These are phyloP conservation scores for Gymnorhina tibicen DNA, from an alignment of 2,113 vertebrate species.

Conservation along the genomic window DNA sequence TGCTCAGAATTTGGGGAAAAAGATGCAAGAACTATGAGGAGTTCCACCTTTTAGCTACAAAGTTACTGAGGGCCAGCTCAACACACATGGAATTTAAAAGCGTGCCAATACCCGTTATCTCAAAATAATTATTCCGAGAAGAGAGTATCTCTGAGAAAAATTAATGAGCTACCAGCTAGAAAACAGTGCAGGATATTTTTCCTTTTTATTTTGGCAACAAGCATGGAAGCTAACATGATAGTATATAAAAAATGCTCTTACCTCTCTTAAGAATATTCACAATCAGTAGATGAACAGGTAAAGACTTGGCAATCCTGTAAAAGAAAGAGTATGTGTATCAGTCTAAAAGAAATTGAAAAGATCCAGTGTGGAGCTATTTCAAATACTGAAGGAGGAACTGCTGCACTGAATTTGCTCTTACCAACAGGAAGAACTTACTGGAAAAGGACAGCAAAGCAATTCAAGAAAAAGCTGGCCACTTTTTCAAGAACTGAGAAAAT, in stretches of 20 bases:
- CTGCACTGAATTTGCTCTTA: neutral
- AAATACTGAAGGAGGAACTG: neutral
- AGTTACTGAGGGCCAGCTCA: neutral
- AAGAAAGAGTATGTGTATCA: neutral
- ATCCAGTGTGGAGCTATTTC: neutral
- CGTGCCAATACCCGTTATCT: fast-evolving
- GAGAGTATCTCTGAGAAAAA: neutral
- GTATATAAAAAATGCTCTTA: neutral
- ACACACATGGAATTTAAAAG: fast-evolving
- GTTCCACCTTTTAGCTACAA: neutral
- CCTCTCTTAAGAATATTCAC: neutral
- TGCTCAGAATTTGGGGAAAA: neutral
- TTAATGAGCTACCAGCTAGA: neutral
- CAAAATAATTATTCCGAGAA: neutral
- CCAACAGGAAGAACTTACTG: neutral
- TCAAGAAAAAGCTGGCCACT: neutral
- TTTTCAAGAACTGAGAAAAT: neutral
- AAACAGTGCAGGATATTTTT: neutral
- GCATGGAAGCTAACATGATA: fast-evolving
- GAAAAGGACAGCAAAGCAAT: neutral
- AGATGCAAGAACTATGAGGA: neutral
- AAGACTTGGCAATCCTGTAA: neutral
- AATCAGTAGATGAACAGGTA: neutral
- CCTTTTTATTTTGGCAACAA: neutral
- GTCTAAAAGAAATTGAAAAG: neutral